Conservation (phyloP, 2,888 invertebrate species). For the Cybosia mesomella region DNA sequence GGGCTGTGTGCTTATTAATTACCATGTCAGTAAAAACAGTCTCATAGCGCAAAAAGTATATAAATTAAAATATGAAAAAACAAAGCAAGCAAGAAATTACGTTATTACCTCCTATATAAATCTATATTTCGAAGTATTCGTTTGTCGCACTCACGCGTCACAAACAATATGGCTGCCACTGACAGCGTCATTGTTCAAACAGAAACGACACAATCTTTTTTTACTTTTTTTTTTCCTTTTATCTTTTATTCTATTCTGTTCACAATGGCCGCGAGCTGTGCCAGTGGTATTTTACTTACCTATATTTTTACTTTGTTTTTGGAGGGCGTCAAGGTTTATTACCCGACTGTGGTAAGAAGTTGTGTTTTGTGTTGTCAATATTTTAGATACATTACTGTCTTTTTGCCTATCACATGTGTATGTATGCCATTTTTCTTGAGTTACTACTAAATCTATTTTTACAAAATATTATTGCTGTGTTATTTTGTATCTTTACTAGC, state of each 20-base stretch:
- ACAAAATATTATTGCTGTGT: not conserved
- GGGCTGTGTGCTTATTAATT: not conserved
- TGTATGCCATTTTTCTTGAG: not conserved
- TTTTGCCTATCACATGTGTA: not conserved
- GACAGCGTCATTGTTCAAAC: slow-evolving; percentile 85
- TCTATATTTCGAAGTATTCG: slow-evolving; percentile 51
- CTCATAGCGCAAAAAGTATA: not conserved
- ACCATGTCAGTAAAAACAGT: not conserved
- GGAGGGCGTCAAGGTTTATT: slow-evolving; percentile 60
- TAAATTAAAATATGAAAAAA: not conserved
- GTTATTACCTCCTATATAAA: slow-evolving; percentile 34
- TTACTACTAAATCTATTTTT: not conserved
- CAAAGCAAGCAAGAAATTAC: slow-evolving; percentile 26
- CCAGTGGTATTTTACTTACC: slow-evolving; percentile 80
- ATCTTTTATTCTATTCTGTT: slow-evolving; percentile 72
- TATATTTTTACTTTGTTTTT: slow-evolving; percentile 75
- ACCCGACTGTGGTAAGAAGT: slow-evolving; percentile 37
- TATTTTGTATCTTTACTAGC: not conserved
- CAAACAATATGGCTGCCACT: slow-evolving; percentile 81
- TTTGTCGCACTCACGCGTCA: slow-evolving; percentile 60
- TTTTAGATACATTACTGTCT: slow-evolving; percentile 7
- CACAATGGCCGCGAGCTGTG: slow-evolving; percentile 81
- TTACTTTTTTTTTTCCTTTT: slow-evolving; percentile 69
- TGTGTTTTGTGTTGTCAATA: slow-evolving; percentile 10
- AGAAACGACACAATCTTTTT: slow-evolving; percentile 84